phyloP scores from a whole-genome alignment of 2,113 vertebrate genomes.

The Chaenogobius annularis region DNA sequence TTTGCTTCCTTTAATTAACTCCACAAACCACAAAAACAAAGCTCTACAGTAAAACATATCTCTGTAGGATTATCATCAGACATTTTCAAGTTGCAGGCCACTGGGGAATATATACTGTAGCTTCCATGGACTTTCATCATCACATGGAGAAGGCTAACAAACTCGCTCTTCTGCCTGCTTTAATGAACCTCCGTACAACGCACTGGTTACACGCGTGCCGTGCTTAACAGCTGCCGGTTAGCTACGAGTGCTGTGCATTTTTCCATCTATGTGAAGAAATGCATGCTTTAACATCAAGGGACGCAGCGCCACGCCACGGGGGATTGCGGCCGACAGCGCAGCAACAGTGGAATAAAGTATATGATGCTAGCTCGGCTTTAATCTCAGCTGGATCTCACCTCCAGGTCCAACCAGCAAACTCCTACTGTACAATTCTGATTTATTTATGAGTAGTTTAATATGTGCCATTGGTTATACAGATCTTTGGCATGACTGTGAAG shows the following conservation, averaged over 20 bases:
- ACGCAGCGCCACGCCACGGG: slow-evolving; percentile 34
- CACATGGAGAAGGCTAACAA: slow-evolving; percentile 25
- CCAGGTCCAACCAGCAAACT: slow-evolving; percentile 28
- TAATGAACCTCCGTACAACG: slow-evolving; percentile 35
- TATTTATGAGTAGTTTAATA: slow-evolving; percentile 20
- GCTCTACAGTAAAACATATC: background rate
- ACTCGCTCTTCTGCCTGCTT: slow-evolving; percentile 29
- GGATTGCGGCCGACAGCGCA: slow-evolving; percentile 30
- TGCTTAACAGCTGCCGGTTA: slow-evolving; percentile 25
- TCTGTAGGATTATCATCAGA: slow-evolving; percentile 4
- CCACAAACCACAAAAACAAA: background rate
- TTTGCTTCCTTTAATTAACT: background rate
- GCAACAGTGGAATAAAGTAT: slow-evolving; percentile 29
- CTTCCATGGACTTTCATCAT: slow-evolving; percentile 32
- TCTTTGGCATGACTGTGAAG: slow-evolving; percentile 10
- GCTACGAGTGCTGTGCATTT: slow-evolving; percentile 19
- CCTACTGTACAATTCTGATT: slow-evolving; percentile 28
- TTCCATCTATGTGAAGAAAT: slow-evolving; percentile 11
- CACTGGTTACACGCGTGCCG: slow-evolving; percentile 23
- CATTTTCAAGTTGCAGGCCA: slow-evolving; percentile 23
- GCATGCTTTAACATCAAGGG: slow-evolving; percentile 51
- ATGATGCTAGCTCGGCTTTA: slow-evolving; percentile 43
- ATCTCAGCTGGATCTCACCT: slow-evolving; percentile 46
- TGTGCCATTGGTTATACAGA: slow-evolving; percentile 21
- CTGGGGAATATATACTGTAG: slow-evolving; percentile 13